phyloP scores from a whole-genome alignment of 2,888 invertebrate genomes.

The Scaptodrosophila latifasciaeformis region DNA sequence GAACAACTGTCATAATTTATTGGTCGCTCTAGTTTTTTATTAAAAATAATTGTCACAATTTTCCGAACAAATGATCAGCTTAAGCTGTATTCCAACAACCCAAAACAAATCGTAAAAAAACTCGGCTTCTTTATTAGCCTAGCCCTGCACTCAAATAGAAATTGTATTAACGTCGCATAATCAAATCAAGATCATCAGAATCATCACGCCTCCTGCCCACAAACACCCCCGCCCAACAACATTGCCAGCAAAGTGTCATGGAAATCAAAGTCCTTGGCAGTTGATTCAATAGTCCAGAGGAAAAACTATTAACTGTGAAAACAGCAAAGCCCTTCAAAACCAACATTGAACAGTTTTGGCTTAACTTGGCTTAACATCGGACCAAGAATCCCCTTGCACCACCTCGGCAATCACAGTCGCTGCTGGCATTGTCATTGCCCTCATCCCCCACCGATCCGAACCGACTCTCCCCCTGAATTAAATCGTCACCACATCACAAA shows the following conservation, averaged over 20 bases:
- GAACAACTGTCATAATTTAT: too few species aligned
- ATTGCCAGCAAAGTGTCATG: slow-evolving; percentile 21
- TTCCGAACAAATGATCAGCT: slow-evolving; percentile 25
- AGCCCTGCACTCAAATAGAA: slow-evolving; percentile 54
- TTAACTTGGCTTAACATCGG: slow-evolving; percentile 39
- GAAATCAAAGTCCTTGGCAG: slow-evolving; percentile 59
- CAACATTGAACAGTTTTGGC: slow-evolving; percentile 52
- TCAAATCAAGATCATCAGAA: slow-evolving; percentile 69
- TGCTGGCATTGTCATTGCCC: slow-evolving; percentile 21
- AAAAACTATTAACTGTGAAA: slow-evolving; percentile 68
- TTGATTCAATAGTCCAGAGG: too few species aligned
- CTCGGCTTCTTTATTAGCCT: slow-evolving; percentile 38
- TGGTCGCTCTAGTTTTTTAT: too few species aligned
- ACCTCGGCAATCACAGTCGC: slow-evolving; percentile 56
- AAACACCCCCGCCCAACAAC: not conserved
- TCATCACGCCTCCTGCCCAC: slow-evolving; percentile 23
- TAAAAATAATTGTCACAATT: slow-evolving; percentile 15
- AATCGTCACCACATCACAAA: slow-evolving; percentile 44
- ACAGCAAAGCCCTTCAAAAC: slow-evolving; percentile 51
- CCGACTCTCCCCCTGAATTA: slow-evolving; percentile 1
- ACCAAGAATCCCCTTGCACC: slow-evolving; percentile 19
- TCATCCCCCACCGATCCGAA: not conserved
- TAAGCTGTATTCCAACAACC: slow-evolving; percentile 34
- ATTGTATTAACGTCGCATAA: slow-evolving; percentile 67
- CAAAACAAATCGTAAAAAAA: slow-evolving; percentile 30